These are phyloP conservation scores for Drosophila setosimentum DNA, from an alignment of 2,888 invertebrate species.

Conservation along the genomic window DNA sequence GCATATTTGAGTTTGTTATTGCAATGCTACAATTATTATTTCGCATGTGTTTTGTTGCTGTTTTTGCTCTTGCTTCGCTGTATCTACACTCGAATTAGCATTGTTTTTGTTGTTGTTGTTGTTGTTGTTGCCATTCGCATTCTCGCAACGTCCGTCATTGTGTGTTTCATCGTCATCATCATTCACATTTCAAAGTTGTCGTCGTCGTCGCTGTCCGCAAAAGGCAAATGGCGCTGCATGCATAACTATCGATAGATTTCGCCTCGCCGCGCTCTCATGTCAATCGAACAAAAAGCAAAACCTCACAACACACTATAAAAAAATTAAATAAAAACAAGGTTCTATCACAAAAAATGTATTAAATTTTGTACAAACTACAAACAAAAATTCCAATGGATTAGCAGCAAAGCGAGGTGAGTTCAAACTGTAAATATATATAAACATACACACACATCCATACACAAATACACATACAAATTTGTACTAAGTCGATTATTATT, in stretches of 20 bases:
- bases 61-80: slow-evolving; percentile 45
- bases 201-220: slow-evolving; percentile 45
- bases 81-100: slow-evolving; percentile 74
- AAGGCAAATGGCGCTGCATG: slow-evolving; percentile 69
- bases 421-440: slow-evolving; percentile 13
- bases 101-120: slow-evolving; percentile 52
- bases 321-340: slow-evolving; percentile 2
- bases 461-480: not conserved
- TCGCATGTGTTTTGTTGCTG: slow-evolving; percentile 70
- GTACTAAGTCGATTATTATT: slow-evolving; percentile 6
- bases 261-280: slow-evolving; percentile 29
- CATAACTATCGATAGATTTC: slow-evolving; percentile 69
- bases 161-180: slow-evolving; percentile 46
- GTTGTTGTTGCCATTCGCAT: slow-evolving; percentile 51
- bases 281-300: slow-evolving; percentile 41
- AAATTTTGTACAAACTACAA: slow-evolving; percentile 24
- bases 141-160: slow-evolving; percentile 72
- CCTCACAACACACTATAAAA: slow-evolving; percentile 1
- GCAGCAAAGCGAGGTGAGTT: slow-evolving; percentile 54
- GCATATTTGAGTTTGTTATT: slow-evolving; percentile 33
- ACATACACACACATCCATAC: not conserved
- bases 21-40: slow-evolving; percentile 78
- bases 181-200: slow-evolving; percentile 66
- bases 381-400: slow-evolving; percentile 48
- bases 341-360: slow-evolving; percentile 29